A percentile compares a stretch with the other conserved stretches of the same genome.
phyloP scores from a whole-genome alignment of 2,797 vertebrate species.

The Petrocephalus sullivani region DNA sequence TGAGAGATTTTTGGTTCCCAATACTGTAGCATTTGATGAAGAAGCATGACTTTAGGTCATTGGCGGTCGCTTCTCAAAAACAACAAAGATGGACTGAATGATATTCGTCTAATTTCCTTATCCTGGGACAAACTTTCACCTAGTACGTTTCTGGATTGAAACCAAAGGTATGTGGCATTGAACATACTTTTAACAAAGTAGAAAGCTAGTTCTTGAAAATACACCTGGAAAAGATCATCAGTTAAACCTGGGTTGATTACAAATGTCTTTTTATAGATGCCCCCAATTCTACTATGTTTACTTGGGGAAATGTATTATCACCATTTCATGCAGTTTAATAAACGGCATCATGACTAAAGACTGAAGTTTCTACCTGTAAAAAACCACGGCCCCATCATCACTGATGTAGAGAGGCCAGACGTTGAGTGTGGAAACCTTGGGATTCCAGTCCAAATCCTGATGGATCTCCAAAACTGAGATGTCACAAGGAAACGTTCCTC shows the following conservation, averaged over 20 bases:
- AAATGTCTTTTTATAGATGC: background rate
- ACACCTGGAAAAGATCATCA: background rate
- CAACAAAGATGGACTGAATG: too few species aligned
- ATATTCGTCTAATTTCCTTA: too few species aligned
- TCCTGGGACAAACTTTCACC: too few species aligned
- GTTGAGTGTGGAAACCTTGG: constrained; percentile 93
- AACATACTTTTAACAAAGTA: background rate
- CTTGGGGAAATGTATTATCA: background rate
- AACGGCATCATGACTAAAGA: background rate
- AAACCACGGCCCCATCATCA: constrained; percentile 96
- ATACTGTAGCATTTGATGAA: too few species aligned
- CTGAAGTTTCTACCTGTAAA: constrained; percentile 81
- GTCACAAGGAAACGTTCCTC: constrained; percentile 98
- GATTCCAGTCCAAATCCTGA: constrained; percentile 98
- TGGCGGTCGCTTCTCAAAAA: too few species aligned
- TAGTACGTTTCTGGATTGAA: too few species aligned
- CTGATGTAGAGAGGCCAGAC: constrained; percentile 99
- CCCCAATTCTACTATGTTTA: background rate
- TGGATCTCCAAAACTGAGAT: constrained; percentile 98
- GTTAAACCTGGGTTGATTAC: background rate
- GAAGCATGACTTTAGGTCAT: too few species aligned
- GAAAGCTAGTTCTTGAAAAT: background rate
- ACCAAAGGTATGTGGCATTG: too few species aligned
- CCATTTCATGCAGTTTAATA: background rate
- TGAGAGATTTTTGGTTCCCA: background rate